Evolutionary conservation across 2,888 invertebrate species (phyloP), one percentile per base, ranked within the genome.

Genomic region (Pristionchus arcanus): DNA sequence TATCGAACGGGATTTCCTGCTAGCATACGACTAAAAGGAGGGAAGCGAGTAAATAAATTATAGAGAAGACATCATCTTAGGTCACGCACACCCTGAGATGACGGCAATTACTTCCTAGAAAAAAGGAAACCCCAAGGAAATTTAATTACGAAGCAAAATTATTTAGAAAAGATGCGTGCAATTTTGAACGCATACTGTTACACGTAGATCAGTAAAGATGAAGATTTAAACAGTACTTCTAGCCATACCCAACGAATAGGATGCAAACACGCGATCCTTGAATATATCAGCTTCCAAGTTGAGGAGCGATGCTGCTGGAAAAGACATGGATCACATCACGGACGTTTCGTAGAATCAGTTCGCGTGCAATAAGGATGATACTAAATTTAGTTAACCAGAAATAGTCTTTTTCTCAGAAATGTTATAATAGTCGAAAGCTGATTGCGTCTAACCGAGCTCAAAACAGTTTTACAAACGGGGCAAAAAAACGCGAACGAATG

Each of bases 261-360:
- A 25, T 53, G 81, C 28, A 42, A 53, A 81, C 49, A 81, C 15
- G 81, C 49, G 49, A 42, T 81, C 49, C 49, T 81, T 28, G 81
- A 53, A 81, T 53, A 28, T 53, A n/a, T 53, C 49, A n/a, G 28
- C 15, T 53, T n/a, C 81, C 49, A 49, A 28, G 42, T 25, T 77
- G 81, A 81, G 81, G 49, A 81, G 74, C 74, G 81, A 81, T 81
- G 25, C 49, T 25, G 49, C 81, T 81, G 81, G 49, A 81, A 81
- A 25, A n/a, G 21, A 11, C 11, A 42, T 25, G 31, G 25, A 77
- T 77, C 9, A 77, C 7, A 77, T 42, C 77, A 77, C 37, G 25
- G 77, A 77, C 13, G 34, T 19, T 31, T 71, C 11, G 37, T 25
- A 49, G n/a, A 81, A 81, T 28, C 53, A 49, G 21, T 21, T 49